Base-by-base conservation (phyloP, 2,797 vertebrate genomes). In the Poecilia picta region DNA sequence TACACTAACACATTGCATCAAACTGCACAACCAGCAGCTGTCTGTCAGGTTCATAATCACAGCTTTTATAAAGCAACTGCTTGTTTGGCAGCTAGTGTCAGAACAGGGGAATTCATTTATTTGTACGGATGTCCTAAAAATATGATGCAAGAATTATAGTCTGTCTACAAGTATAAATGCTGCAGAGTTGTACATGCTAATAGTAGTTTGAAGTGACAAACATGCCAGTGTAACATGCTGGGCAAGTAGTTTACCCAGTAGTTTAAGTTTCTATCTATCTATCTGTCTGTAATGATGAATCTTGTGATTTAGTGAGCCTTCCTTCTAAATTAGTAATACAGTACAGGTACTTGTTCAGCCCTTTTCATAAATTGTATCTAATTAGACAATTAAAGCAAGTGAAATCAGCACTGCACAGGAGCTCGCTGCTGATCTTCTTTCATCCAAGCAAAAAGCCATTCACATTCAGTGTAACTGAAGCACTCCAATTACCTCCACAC, bases 351-450 rank as follows among this genome's bases (percentile, higher is more conserved):
- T 31, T 49, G 55, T n/a, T 75, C 10, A 31, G 23, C 25, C 36
- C 28, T 82, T 83, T 79, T 55, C 43, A 84, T 46, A 1, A 72
- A 80, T 84, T 81, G 75, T 62, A 84, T 78, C 73, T 71, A 79
- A 81, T 73, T 33, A 59, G 15, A 28, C 20, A 77, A 85, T 83
- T 53, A 78, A 79, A 83, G 70, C 55, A 82, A 66, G 31, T 45
- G 70, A 68, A 74, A 33, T 64, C 73, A 51, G 23, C 72, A 85
- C 12, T 23, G 46, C 41, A 78, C 46, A 43, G 71, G 39, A 64
- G 68, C 41, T 39, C 16, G 31, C 16, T 73, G 49, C 57, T 76
- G 20, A 41, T 75, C 47, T 68, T 75, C 47, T 72, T 75, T 68
- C 59, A 49, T 73, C 70, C 39, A 6, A 45, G 47, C 76, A 72